A percentile compares a stretch with the other conserved stretches of the same genome.
phyloP scores from a whole-genome alignment of 2,797 vertebrate species.

The Siniperca undulata region DNA sequence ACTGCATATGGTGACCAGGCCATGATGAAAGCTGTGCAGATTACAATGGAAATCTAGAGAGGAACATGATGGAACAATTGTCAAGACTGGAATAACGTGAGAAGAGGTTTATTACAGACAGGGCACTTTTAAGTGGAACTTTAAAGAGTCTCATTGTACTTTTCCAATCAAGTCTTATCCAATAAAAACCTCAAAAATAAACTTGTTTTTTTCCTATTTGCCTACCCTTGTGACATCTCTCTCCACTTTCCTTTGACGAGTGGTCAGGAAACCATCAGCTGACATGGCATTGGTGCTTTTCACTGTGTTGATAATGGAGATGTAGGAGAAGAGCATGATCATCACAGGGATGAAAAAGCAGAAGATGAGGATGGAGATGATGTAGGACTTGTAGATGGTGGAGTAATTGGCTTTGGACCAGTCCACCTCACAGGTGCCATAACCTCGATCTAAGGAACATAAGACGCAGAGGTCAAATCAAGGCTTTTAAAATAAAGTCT shows the following conservation, averaged over 20 bases:
- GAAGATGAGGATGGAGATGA: constrained; percentile 90
- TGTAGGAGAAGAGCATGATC: constrained; percentile 89
- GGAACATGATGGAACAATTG: constrained; percentile 59
- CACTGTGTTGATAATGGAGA: constrained; percentile 91
- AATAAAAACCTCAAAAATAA: constrained; percentile 16
- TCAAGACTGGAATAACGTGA: constrained; percentile 38
- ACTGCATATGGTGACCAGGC: constrained; percentile 95
- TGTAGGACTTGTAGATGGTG: constrained; percentile 92
- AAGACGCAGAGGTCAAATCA: constrained; percentile 23
- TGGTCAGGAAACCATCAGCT: constrained; percentile 83
- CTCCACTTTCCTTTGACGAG: constrained; percentile 88
- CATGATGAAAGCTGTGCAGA: constrained; percentile 90
- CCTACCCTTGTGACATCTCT: constrained; percentile 87
- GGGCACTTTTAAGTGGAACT: constrained; percentile 25
- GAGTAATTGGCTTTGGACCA: constrained; percentile 94
- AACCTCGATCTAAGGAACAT: constrained; percentile 85
- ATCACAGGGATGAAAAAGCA: constrained; percentile 89
- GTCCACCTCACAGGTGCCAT: constrained; percentile 92
- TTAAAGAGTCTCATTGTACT: constrained; percentile 36
- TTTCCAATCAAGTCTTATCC: constrained; percentile 26
- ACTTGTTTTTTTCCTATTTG: not conserved
- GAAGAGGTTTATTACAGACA: constrained; percentile 29
- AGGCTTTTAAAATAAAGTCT: not conserved
- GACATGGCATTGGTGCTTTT: constrained; percentile 89
- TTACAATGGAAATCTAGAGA: constrained; percentile 89